These are phyloP conservation scores for Shinisaurus crocodilurus DNA, from an alignment of 2,113 vertebrate species.

Conservation along the genomic window DNA sequence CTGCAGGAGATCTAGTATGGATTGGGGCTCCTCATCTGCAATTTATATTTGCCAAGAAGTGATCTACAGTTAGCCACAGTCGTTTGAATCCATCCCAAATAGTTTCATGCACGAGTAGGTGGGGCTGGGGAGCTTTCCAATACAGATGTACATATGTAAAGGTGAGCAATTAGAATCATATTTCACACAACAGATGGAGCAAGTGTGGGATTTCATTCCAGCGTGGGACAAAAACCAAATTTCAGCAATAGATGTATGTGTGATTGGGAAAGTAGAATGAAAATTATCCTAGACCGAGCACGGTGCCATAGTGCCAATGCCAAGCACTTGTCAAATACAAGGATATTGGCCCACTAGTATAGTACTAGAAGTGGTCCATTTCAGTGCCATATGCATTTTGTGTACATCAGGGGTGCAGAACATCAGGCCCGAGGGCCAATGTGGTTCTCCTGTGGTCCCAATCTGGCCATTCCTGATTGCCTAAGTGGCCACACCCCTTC, in stretches of 20 bases:
- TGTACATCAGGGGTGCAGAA: too few relatives aligned
- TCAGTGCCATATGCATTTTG: not conserved
- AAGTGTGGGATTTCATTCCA: conserved; percentile 4
- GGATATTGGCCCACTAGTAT: not conserved
- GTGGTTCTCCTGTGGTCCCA: too few relatives aligned
- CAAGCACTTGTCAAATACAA: not conserved
- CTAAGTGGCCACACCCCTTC: too few relatives aligned
- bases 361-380: not conserved
- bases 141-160: conserved; percentile 4
- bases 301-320: not conserved
- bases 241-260: not conserved
- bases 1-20: too few relatives aligned
- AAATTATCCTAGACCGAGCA: not conserved
- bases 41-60: not conserved
- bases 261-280: not conserved
- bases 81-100: not conserved
- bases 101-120: not conserved
- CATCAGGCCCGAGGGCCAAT: too few relatives aligned
- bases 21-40: too few relatives aligned
- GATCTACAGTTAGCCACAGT: not conserved
- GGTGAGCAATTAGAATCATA: conserved; percentile 11
- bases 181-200: conserved; percentile 23
- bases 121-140: not conserved
- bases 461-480: too few relatives aligned
- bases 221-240: conserved; percentile 17